A percentile compares a stretch with the other conserved stretches of the same genome.
Evolutionary conservation across 2,888 invertebrate species (phyloP).

Genomic region (Galerucella nymphaeae): DNA sequence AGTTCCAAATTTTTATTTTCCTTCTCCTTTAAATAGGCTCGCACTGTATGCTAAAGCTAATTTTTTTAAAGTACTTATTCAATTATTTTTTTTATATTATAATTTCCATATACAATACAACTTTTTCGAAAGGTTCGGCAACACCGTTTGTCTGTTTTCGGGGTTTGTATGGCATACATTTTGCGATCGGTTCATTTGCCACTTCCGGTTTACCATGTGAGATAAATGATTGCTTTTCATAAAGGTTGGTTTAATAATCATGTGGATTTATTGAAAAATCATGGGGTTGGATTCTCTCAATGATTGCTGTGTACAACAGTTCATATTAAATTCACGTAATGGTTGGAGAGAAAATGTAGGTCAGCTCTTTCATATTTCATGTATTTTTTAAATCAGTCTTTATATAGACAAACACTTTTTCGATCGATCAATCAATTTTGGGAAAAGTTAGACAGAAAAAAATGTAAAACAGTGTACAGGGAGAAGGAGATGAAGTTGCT

Average conservation of each 20-base stretch:
- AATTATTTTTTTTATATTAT: too few relatives aligned
- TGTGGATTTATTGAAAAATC: constrained; percentile 23
- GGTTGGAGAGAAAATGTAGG: constrained; percentile 6
- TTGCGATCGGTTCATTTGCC: constrained; percentile 18
- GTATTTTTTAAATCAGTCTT: not conserved
- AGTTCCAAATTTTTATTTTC: too few relatives aligned
- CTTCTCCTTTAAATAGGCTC: too few relatives aligned
- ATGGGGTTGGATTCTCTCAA: not conserved
- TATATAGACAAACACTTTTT: not conserved
- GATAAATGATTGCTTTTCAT: constrained; percentile 21
- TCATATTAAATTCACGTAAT: not conserved
- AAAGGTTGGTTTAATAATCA: constrained; percentile 15
- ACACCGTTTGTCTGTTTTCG: constrained; percentile 10
- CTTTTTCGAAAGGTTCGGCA: not conserved
- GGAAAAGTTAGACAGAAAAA: too few relatives aligned
- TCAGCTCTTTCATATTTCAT: not conserved
- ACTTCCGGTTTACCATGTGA: constrained; percentile 20
- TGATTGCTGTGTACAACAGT: not conserved
- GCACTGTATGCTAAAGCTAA: too few relatives aligned
- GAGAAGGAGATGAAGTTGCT: too few relatives aligned
- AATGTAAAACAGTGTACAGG: too few relatives aligned
- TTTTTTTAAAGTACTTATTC: too few relatives aligned
- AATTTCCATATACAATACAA: not conserved
- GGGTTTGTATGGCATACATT: constrained; percentile 21
- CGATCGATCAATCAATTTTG: too few relatives aligned